These are phyloP conservation scores for Tinea semifulvella DNA, from an alignment of 2,888 invertebrate genomes.

Conservation along the genomic window DNA sequence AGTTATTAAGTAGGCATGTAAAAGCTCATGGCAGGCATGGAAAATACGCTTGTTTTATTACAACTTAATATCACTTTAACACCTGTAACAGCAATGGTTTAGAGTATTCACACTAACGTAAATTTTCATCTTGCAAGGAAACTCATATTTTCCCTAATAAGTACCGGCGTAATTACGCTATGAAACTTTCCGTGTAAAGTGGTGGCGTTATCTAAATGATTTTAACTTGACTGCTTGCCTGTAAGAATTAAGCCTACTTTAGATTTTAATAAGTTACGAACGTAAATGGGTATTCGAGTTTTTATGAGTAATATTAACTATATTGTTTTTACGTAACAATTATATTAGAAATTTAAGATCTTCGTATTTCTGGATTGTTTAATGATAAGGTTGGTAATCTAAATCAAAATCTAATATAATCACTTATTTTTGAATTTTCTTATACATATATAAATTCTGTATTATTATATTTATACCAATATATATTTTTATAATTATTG, in stretches of 20 bases:
- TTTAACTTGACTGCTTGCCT: slow-evolving; percentile 8
- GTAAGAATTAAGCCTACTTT: slow-evolving; percentile 8
- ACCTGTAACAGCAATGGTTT: slow-evolving; percentile 20
- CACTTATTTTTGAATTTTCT: too few species aligned
- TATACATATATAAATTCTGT: too few species aligned
- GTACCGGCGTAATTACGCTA: slow-evolving; percentile 5
- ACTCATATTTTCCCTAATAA: slow-evolving; percentile 5
- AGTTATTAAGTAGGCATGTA: too few species aligned
- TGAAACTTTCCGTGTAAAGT: slow-evolving; percentile 10
- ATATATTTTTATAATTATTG: too few species aligned
- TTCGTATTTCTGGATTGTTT: too few species aligned
- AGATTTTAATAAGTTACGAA: neutral
- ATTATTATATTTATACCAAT: too few species aligned
- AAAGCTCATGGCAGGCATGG: too few species aligned
- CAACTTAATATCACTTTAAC: slow-evolving; percentile 22
- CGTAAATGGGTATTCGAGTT: neutral
- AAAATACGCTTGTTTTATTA: slow-evolving; percentile 22
- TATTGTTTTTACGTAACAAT: too few species aligned
- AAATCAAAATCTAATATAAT: too few species aligned
- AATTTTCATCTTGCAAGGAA: slow-evolving; percentile 8
- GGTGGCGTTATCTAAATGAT: slow-evolving; percentile 8
- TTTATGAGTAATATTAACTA: neutral
- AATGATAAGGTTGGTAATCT: too few species aligned
- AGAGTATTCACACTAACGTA: slow-evolving; percentile 12
- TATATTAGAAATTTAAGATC: too few species aligned